Percentiles rank a stretch among this genome's conserved stretches.
phyloP scores from a whole-genome alignment of 2,888 invertebrate species.

The Temnothorax ravouxi region DNA sequence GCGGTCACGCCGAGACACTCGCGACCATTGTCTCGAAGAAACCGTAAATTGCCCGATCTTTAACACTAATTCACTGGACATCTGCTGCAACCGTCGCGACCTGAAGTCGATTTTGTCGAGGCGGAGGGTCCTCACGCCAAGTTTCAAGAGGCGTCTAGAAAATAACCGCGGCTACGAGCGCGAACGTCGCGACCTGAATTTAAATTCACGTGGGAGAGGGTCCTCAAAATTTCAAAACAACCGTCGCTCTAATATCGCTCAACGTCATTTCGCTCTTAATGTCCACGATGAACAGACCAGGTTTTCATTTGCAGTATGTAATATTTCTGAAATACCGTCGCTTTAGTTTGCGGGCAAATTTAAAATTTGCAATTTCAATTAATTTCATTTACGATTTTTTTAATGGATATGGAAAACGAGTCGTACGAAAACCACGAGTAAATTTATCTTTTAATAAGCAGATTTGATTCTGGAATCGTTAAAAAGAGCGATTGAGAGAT shows the following conservation, averaged over 20 bases:
- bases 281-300: not conserved
- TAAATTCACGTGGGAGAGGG: not conserved
- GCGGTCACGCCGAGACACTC: slow-evolving; percentile 5
- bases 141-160: slow-evolving; percentile 29
- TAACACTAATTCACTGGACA: slow-evolving; percentile 31
- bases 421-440: not conserved
- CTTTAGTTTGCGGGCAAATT: not conserved
- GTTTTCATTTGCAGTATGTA: not conserved
- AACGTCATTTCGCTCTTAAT: not conserved
- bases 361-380: not conserved
- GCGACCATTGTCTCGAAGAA: slow-evolving; percentile 27
- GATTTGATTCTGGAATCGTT: not conserved
- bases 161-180: not conserved
- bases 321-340: not conserved
- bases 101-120: slow-evolving; percentile 14
- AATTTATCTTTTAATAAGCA: slow-evolving; percentile 18
- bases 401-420: no score
- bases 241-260: slow-evolving; percentile 11
- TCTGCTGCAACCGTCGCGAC: slow-evolving; percentile 3
- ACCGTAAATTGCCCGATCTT: slow-evolving; percentile 35
- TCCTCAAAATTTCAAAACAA: slow-evolving; percentile 29
- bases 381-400: not conserved
- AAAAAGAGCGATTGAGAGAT: slow-evolving; percentile 14
- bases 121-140: slow-evolving; percentile 9
- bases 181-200: slow-evolving; percentile 11